phyloP scores from a whole-genome alignment of 2,888 invertebrate species.

The Microdon myrmicae region DNA sequence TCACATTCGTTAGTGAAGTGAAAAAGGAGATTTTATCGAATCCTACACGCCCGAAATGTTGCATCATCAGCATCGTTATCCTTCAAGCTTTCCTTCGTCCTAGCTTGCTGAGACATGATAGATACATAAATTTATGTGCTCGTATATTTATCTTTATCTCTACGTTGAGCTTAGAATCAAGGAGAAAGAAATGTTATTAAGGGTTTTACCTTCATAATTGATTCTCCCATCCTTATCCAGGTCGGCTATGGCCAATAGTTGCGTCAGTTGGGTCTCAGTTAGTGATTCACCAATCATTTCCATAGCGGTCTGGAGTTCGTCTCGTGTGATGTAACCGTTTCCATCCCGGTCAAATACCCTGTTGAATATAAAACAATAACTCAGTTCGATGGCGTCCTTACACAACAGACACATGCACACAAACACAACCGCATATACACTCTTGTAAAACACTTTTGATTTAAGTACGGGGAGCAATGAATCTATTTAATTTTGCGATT shows the following conservation, averaged over 20 bases:
- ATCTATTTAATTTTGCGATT: conserved; percentile 23
- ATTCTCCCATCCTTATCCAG: conserved; percentile 83
- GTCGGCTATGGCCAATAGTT: conserved; percentile 79
- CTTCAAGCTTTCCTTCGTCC: no score
- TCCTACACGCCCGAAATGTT: no score
- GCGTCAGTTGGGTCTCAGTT: conserved; percentile 79
- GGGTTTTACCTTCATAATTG: conserved; percentile 83
- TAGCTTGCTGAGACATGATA: no score
- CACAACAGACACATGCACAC: background rate
- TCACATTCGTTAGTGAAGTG: no score
- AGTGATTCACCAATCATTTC: conserved; percentile 84
- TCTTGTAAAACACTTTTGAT: no score
- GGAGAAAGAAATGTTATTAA: no score
- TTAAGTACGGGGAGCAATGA: no score
- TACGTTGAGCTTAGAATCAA: no score
- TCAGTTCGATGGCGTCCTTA: background rate
- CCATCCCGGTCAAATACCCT: conserved; percentile 90
- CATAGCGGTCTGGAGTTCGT: conserved; percentile 81
- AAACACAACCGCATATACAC: background rate
- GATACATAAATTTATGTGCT: conserved; percentile 2
- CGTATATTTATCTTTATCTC: background rate
- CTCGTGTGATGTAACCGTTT: conserved; percentile 88
- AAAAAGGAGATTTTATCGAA: no score
- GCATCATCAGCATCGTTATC: no score
- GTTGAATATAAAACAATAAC: conserved; percentile 10